Conservation (phyloP, 2,113 vertebrate species). For the Struthidea cinerea region DNA sequence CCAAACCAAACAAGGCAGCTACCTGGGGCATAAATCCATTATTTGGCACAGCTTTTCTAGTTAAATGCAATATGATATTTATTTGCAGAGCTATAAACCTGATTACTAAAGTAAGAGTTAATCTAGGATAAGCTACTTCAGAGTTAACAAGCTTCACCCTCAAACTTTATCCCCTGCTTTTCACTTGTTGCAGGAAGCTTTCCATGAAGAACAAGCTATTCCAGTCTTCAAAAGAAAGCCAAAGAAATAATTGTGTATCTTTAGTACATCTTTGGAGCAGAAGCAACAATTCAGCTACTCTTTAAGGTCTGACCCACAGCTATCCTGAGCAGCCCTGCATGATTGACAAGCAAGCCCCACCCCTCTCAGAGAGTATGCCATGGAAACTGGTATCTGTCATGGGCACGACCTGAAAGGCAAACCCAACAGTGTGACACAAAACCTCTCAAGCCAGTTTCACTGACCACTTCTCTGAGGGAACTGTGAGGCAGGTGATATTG, state of each 20-base stretch:
- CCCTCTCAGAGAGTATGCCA: not conserved
- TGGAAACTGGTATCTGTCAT: not conserved
- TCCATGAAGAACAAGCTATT: not conserved
- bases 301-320: not conserved
- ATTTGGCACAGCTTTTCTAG: not conserved
- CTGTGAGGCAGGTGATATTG: not conserved
- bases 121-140: conserved; percentile 25
- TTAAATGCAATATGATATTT: not conserved
- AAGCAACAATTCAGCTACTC: not conserved
- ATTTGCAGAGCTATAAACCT: not conserved
- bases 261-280: not conserved
- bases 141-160: not conserved
- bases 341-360: not conserved
- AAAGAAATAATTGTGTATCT: not conserved
- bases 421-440: not conserved
- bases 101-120: conserved; percentile 18
- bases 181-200: not conserved
- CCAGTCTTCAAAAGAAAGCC: not conserved
- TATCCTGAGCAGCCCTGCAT: not conserved
- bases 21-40: not conserved
- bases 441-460: not conserved
- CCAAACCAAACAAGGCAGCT: not conserved
- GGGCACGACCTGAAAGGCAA: not conserved
- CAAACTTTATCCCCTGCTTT: not conserved
- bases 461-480: not conserved